phyloP scores from a whole-genome alignment of 2,113 vertebrate species.

The human region GRCh38 chr4:74423501-74424000 shows the following conservation, averaged over 20 bases:
- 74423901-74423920: neutral
- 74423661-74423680: neutral
- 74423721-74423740: neutral
- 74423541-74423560: neutral
- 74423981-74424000: constrained; percentile 7
- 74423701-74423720: neutral
- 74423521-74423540: constrained; percentile 12
- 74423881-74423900: neutral
- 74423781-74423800: neutral
- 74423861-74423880: neutral
- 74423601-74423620: neutral
- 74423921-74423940: neutral
- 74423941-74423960: neutral
- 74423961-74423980: neutral
- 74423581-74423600: neutral
- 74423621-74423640: neutral
- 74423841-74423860: neutral
- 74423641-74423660: neutral
- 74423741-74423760: neutral
- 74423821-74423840: neutral
- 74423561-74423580: neutral
- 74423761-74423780: neutral
- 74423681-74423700: neutral
- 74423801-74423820: neutral
- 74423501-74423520: constrained; percentile 18